Conservation (phyloP, 2,113 vertebrate genomes). For the Phoenicopterus ruber region DNA sequence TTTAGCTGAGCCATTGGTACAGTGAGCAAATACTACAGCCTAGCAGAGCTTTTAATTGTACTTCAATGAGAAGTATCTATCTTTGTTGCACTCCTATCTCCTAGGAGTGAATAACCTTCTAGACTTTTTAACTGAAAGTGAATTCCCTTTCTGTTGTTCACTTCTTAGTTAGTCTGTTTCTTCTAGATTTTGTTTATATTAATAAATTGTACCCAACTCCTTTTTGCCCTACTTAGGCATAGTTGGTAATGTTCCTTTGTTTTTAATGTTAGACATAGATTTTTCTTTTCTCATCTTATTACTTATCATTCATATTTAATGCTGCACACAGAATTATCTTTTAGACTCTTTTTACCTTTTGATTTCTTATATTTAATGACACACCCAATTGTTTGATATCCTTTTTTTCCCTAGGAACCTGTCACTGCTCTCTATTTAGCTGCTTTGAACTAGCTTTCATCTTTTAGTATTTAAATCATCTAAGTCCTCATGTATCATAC, state of each 20-base stretch:
- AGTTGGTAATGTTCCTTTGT: slow-evolving; percentile 62
- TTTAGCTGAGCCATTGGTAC: background rate
- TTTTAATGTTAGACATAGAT: slow-evolving; percentile 68
- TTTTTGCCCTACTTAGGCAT: slow-evolving; percentile 71
- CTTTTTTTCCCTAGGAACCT: slow-evolving; percentile 54
- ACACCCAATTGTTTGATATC: slow-evolving; percentile 64
- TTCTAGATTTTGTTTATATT: slow-evolving; percentile 64
- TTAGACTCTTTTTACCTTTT: slow-evolving; percentile 67
- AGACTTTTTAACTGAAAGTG: background rate
- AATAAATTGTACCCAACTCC: slow-evolving; percentile 56
- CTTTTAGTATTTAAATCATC: slow-evolving; percentile 62
- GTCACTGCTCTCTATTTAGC: slow-evolving; percentile 62
- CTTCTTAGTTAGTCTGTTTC: slow-evolving; percentile 56
- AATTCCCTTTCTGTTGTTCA: slow-evolving; percentile 14
- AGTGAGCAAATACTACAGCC: background rate
- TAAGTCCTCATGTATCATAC: slow-evolving; percentile 8
- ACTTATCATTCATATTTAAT: slow-evolving; percentile 72
- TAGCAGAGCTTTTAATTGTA: background rate
- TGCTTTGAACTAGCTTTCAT: slow-evolving; percentile 68
- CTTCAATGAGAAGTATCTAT: background rate
- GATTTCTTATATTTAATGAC: slow-evolving; percentile 66
- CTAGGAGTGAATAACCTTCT: background rate
- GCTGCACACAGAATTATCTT: slow-evolving; percentile 65
- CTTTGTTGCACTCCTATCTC: background rate
- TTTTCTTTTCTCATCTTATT: slow-evolving; percentile 68